Evolutionary conservation across 2,113 vertebrate genomes (phyloP).

Genomic region (Aplodontia rufa): DNA sequence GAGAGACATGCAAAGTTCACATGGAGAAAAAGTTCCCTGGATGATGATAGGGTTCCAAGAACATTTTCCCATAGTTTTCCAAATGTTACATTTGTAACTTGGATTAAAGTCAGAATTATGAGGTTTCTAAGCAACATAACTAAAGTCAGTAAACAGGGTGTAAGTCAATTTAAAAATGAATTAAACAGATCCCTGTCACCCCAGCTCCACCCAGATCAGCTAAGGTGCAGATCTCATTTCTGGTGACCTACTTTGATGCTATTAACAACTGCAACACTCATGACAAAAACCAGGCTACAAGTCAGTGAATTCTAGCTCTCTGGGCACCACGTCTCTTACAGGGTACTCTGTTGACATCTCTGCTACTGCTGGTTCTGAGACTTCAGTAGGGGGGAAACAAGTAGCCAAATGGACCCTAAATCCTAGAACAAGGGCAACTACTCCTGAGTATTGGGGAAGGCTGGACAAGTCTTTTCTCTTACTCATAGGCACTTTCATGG

Average conservation of each 20-base stretch:
- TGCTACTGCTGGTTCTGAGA: background rate
- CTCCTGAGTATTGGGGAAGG: background rate
- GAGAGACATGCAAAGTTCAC: background rate
- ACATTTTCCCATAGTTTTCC: slow-evolving; percentile 59
- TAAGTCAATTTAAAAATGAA: slow-evolving; percentile 43
- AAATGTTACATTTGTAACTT: slow-evolving; percentile 71
- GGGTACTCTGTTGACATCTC: background rate
- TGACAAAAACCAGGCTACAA: background rate
- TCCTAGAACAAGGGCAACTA: background rate
- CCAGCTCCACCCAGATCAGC: background rate
- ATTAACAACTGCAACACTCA: background rate
- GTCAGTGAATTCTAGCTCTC: background rate
- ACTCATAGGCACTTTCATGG: background rate
- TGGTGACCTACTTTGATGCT: background rate
- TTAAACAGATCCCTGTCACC: slow-evolving; percentile 25
- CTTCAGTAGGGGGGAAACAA: background rate
- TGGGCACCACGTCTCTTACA: background rate
- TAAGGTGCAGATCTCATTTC: background rate
- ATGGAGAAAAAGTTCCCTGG: background rate
- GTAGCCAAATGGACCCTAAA: background rate
- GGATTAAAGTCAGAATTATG: slow-evolving; percentile 45
- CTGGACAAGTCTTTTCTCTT: no score
- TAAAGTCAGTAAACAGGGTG: slow-evolving; percentile 56
- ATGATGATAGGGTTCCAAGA: slow-evolving; percentile 49
- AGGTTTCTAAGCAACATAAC: slow-evolving; percentile 68